phyloP scores from a whole-genome alignment of 2,888 invertebrate species.

The Scrobipalpa costella region DNA sequence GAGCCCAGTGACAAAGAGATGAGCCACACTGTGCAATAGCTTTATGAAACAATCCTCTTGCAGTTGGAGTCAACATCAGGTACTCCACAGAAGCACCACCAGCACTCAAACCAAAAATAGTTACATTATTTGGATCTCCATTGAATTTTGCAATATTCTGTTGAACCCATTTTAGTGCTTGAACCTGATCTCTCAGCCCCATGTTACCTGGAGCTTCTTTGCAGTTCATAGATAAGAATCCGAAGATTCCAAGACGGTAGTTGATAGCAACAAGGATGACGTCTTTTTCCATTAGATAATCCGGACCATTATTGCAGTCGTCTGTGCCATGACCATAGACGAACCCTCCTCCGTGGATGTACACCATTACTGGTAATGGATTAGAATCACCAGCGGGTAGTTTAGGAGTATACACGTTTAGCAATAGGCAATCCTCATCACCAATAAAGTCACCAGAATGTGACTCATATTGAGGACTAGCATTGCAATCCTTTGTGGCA shows the following conservation, averaged over 20 bases:
- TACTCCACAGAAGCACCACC: conserved; percentile 75
- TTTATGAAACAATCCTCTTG: conserved; percentile 76
- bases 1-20: conserved; percentile 73
- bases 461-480: conserved; percentile 83
- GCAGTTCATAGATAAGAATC: conserved; percentile 65
- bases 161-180: conserved; percentile 77
- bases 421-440: conserved; percentile 83
- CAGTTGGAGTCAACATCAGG: conserved; percentile 64
- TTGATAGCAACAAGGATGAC: conserved; percentile 71
- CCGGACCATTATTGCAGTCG: conserved; percentile 61
- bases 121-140: conserved; percentile 73
- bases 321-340: conserved; percentile 69
- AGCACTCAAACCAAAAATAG: conserved; percentile 78
- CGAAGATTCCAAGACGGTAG: conserved; percentile 71
- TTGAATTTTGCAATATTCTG: conserved; percentile 71
- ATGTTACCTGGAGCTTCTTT: conserved; percentile 74
- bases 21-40: conserved; percentile 79
- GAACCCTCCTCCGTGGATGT: conserved; percentile 74
- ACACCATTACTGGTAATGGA: conserved; percentile 70
- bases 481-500: conserved; percentile 82
- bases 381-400: conserved; percentile 45
- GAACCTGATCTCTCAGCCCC: conserved; percentile 77
- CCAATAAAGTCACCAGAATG: conserved; percentile 74
- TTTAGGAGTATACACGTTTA: conserved; percentile 85
- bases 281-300: conserved; percentile 66